Evolutionary conservation across 2,797 vertebrate genomes (phyloP).

Genomic region (Notolepis coatsorum): DNA sequence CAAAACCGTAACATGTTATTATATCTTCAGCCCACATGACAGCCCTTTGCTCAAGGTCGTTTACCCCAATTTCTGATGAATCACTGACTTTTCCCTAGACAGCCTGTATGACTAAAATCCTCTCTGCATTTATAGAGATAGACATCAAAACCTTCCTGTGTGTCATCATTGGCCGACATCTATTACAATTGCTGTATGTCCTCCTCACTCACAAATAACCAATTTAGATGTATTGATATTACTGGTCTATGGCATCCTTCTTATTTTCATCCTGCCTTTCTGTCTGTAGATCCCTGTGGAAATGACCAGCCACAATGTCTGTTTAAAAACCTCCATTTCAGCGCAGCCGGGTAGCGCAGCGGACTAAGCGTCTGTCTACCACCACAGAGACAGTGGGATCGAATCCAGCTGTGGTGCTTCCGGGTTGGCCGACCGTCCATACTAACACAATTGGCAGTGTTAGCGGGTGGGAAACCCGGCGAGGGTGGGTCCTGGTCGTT

Average conservation of each 20-base stretch:
- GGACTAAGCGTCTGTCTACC: too few species aligned
- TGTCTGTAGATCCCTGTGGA: background rate
- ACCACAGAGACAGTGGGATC: too few species aligned
- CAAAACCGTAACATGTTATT: constrained; percentile 14
- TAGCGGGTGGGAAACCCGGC: too few species aligned
- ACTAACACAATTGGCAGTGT: too few species aligned
- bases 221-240: constrained; percentile 2
- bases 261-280: background rate
- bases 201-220: background rate
- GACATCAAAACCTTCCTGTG: constrained; percentile 37
- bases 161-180: constrained; percentile 14
- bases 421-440: too few species aligned
- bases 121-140: constrained; percentile 22
- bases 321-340: too few species aligned
- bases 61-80: constrained; percentile 37
- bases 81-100: constrained; percentile 24
- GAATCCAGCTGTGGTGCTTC: too few species aligned
- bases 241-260: background rate
- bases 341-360: too few species aligned
- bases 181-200: constrained; percentile 1
- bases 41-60: constrained; percentile 20
- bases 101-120: constrained; percentile 52
- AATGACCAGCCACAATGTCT: too few species aligned
- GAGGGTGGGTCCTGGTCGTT: too few species aligned
- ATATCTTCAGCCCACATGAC: constrained; percentile 19